phyloP scores from a whole-genome alignment of 2,113 vertebrate genomes.

The Recurvirostra avosetta region DNA sequence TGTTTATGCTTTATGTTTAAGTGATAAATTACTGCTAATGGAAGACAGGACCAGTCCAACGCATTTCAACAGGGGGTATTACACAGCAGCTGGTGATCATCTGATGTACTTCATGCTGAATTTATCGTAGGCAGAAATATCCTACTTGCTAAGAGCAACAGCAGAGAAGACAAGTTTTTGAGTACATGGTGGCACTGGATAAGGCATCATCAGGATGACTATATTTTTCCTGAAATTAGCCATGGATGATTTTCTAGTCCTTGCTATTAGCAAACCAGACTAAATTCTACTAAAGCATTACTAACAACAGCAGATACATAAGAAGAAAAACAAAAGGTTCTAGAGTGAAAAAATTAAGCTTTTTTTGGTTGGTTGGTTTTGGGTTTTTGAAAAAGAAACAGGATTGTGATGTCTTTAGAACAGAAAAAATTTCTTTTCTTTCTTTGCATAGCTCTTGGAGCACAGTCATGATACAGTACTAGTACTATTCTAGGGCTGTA shows the following conservation, averaged over 20 bases:
- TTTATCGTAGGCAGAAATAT: background rate
- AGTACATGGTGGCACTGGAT: background rate
- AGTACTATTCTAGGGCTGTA: background rate
- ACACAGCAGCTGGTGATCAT: background rate
- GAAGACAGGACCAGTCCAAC: background rate
- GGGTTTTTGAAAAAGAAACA: background rate
- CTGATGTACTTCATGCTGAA: background rate
- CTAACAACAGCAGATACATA: background rate
- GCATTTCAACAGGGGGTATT: fast-evolving
- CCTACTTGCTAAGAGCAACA: background rate
- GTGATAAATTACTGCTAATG: too few relatives aligned
- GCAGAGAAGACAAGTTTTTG: background rate
- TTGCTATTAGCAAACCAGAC: background rate
- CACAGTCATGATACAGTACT: background rate
- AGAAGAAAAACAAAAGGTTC: background rate
- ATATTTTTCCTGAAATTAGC: background rate
- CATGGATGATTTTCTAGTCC: background rate
- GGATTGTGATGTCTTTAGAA: background rate
- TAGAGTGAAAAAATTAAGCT: background rate
- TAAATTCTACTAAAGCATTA: background rate
- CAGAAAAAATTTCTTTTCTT: background rate
- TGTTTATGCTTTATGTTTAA: background rate
- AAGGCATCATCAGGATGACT: background rate
- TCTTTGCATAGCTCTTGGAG: background rate
- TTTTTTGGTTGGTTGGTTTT: background rate